phyloP scores from a whole-genome alignment of 2,113 vertebrate species.

The Dasypus novemcinctus region DNA sequence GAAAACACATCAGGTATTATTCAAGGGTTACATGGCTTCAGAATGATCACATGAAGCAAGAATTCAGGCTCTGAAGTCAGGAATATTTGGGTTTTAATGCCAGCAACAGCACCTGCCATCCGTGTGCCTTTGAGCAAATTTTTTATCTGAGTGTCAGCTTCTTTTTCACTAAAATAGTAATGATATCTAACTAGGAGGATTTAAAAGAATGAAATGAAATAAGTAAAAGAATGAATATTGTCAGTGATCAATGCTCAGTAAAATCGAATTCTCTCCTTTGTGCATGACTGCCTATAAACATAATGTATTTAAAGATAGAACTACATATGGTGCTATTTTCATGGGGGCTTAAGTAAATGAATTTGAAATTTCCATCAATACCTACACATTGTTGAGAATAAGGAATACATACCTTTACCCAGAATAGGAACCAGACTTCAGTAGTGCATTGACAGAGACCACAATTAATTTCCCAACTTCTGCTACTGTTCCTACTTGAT shows the following conservation, averaged over 20 bases:
- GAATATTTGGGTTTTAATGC: background rate
- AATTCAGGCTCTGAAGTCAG: background rate
- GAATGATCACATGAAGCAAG: background rate
- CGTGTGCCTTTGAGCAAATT: background rate
- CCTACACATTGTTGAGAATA: background rate
- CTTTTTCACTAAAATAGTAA: slow-evolving; percentile 5
- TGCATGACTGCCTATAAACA: background rate
- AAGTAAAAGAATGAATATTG: background rate
- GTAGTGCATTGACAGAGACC: background rate
- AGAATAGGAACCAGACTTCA: background rate
- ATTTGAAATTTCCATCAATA: background rate
- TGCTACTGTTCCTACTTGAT: background rate
- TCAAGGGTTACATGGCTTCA: background rate
- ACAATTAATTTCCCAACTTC: background rate
- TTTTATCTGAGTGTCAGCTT: background rate
- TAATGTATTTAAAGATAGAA: background rate
- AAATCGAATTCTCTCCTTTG: background rate
- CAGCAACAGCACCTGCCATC: background rate
- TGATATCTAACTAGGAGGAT: background rate
- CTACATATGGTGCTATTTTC: background rate
- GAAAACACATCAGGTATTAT: background rate
- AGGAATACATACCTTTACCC: background rate
- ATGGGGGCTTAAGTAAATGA: background rate
- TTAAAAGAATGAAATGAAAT: background rate
- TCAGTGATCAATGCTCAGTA: background rate